A percentile compares a stretch with the other conserved stretches of the same genome.
Conservation (phyloP, 1,140 invertebrate genomes). For the Drosophila truncata region DNA sequence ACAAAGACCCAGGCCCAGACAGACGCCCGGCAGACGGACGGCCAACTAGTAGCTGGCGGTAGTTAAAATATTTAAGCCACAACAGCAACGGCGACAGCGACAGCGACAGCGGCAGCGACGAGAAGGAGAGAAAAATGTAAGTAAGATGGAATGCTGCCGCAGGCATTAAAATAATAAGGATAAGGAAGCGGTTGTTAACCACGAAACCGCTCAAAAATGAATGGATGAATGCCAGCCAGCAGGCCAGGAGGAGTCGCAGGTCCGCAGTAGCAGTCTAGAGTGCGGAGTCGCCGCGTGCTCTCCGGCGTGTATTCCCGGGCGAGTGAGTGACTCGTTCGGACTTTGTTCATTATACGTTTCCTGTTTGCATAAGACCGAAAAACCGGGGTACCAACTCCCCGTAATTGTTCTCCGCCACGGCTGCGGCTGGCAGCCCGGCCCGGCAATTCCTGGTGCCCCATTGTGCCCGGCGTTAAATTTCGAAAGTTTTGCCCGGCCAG, state of each 20-base stretch:
- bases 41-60: slow-evolving; percentile 51
- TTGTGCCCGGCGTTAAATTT: slow-evolving; percentile 81
- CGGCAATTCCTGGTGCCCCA: slow-evolving; percentile 48
- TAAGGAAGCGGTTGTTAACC: slow-evolving; percentile 83
- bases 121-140: slow-evolving; percentile 64
- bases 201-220: slow-evolving; percentile 82
- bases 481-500: slow-evolving; percentile 71
- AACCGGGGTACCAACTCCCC: slow-evolving; percentile 33
- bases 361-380: slow-evolving; percentile 76
- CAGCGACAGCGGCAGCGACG: slow-evolving; percentile 5
- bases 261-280: slow-evolving; percentile 14
- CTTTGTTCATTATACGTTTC: slow-evolving; percentile 82
- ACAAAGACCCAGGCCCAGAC: slow-evolving; percentile 59
- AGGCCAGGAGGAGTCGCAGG: slow-evolving; percentile 10
- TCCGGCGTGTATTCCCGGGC: slow-evolving; percentile 26
- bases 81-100: slow-evolving; percentile 17
- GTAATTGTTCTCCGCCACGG: slow-evolving; percentile 71
- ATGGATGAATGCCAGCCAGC: slow-evolving; percentile 63
- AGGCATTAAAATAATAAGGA: slow-evolving; percentile 84
- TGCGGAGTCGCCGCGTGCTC: slow-evolving; percentile 31
- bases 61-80: slow-evolving; percentile 80
- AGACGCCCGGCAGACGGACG: slow-evolving; percentile 30
- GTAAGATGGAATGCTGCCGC: slow-evolving; percentile 81
- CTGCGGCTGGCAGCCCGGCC: slow-evolving; percentile 26
- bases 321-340: slow-evolving; percentile 61